A percentile compares a stretch with the other conserved stretches of the same genome.
phyloP scores from a whole-genome alignment of 2,888 invertebrate genomes.

The Oscheius sp. region DNA sequence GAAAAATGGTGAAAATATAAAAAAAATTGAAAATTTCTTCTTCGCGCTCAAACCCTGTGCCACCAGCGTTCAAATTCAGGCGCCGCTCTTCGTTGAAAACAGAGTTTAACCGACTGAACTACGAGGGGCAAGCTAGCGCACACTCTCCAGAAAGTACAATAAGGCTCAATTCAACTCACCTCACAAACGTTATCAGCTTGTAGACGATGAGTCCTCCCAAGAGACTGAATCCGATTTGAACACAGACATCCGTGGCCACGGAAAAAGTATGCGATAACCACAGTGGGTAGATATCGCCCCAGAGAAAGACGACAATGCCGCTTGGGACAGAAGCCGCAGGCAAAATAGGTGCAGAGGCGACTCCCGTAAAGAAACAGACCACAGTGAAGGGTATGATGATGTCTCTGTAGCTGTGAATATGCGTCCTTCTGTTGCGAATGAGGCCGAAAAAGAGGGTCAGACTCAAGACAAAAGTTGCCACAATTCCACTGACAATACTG shows the following conservation, averaged over 20 bases:
- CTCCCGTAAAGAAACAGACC: neutral
- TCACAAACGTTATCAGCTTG: neutral
- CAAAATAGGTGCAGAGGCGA: neutral
- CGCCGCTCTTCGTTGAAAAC: too few species aligned
- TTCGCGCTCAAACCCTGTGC: too few species aligned
- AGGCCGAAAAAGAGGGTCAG: neutral
- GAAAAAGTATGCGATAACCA: neutral
- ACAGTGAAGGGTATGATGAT: neutral
- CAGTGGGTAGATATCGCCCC: neutral
- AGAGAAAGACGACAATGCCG: neutral
- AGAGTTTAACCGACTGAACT: too few species aligned
- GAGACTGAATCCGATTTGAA: neutral
- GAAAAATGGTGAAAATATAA: too few species aligned
- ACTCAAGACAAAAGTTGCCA: neutral
- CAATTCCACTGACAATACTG: neutral
- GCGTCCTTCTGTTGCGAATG: neutral
- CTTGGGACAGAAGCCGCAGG: neutral
- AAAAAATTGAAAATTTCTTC: too few species aligned
- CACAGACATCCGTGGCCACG: neutral
- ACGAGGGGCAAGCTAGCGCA: too few species aligned
- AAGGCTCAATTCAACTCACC: neutral
- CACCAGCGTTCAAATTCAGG: too few species aligned
- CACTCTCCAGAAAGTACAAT: too few species aligned
- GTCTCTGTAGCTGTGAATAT: conserved; percentile 1
- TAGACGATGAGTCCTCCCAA: neutral